phyloP scores from a whole-genome alignment of 2,888 invertebrate species.

The Desoria tigrina region DNA sequence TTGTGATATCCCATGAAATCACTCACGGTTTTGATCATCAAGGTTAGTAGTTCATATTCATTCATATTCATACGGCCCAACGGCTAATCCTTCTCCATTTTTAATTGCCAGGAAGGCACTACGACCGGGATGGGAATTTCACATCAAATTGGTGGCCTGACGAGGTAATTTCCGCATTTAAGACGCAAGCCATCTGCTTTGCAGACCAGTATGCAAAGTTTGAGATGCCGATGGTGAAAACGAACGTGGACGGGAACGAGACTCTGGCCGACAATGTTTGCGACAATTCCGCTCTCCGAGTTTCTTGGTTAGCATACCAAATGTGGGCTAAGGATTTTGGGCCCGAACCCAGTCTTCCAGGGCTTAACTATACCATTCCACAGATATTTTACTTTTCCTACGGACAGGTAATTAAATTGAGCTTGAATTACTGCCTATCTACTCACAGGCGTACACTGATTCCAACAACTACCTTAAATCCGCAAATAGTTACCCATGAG shows the following conservation, averaged over 20 bases:
- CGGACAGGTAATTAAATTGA: constrained; percentile 55
- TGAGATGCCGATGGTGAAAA: constrained; percentile 53
- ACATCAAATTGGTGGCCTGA: constrained; percentile 56
- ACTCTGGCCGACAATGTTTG: constrained; percentile 58
- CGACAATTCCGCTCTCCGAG: constrained; percentile 57
- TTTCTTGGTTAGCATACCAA: constrained; percentile 56
- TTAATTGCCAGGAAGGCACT: constrained; percentile 54
- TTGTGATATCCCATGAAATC: constrained; percentile 57
- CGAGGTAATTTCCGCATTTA: constrained; percentile 54
- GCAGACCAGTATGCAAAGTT: constrained; percentile 56
- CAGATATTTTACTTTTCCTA: constrained; percentile 58
- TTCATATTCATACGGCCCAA: neutral
- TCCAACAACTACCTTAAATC: neutral
- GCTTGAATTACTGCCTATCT: neutral
- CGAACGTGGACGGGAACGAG: constrained; percentile 57
- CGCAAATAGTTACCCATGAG: neutral
- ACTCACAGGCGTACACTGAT: too few relatives aligned
- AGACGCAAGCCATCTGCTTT: constrained; percentile 55
- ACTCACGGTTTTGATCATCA: constrained; percentile 56
- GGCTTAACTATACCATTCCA: constrained; percentile 55
- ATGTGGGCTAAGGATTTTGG: constrained; percentile 54
- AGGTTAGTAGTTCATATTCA: constrained; percentile 44
- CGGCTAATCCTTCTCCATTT: constrained; percentile 9
- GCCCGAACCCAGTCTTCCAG: constrained; percentile 55
- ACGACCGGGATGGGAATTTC: constrained; percentile 56